Evolutionary conservation across 2,113 vertebrate species (phyloP).

Genomic region (Aldabrachelys gigantea): DNA sequence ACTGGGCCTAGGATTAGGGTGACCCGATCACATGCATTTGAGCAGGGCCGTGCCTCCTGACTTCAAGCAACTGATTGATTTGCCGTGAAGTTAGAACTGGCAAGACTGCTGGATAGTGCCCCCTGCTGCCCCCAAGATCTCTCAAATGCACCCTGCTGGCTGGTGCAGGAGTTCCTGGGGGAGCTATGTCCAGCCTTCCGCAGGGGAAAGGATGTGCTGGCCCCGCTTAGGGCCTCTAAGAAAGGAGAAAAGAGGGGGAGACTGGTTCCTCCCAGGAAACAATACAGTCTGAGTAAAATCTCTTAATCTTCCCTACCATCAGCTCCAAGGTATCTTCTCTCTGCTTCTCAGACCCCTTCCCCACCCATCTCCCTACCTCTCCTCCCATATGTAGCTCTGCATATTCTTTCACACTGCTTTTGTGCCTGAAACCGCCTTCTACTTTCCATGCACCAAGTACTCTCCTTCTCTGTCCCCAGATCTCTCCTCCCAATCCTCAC

Average conservation of each 20-base stretch:
- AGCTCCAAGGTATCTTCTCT: background rate
- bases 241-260: background rate
- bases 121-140: background rate
- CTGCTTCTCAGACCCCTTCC: background rate
- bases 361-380: background rate
- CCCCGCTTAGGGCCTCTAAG: background rate
- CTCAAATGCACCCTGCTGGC: background rate
- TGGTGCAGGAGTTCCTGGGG: background rate
- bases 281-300: background rate
- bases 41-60: background rate
- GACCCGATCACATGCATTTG: background rate
- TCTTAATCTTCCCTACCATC: background rate
- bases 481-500: background rate
- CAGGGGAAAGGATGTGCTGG: background rate
- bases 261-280: background rate
- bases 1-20: background rate
- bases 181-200: background rate
- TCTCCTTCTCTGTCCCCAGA: background rate
- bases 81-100: background rate
- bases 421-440: background rate
- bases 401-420: background rate
- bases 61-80: background rate
- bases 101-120: background rate
- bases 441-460: background rate
- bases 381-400: background rate